Evolutionary conservation across 1,140 invertebrate genomes (phyloP).

Genomic region (Drosophila bipectinata): DNA sequence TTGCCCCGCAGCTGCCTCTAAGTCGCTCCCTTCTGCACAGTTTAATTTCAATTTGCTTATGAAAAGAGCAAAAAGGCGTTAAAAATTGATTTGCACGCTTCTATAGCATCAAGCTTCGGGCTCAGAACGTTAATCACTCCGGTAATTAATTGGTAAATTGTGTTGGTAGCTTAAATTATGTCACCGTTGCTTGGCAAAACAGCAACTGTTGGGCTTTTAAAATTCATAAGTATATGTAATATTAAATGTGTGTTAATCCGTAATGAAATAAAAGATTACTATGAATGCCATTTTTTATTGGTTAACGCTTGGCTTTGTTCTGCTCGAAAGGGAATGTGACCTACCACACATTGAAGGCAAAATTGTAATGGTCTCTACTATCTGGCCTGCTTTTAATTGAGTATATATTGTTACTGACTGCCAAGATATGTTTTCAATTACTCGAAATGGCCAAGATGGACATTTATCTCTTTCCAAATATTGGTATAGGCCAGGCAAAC

Average conservation of each 20-base stretch:
- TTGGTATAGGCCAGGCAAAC: constrained; percentile 10
- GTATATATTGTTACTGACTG: constrained; percentile 12
- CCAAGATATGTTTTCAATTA: constrained; percentile 26
- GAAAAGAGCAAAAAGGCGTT: constrained; percentile 62
- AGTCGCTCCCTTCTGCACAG: constrained; percentile 40
- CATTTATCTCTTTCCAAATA: constrained; percentile 27
- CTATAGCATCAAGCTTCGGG: constrained; percentile 21
- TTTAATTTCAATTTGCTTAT: constrained; percentile 66
- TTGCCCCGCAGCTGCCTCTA: not conserved
- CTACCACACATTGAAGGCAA: constrained; percentile 4
- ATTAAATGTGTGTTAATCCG: constrained; percentile 52
- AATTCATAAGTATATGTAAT: not conserved
- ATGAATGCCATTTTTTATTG: constrained; percentile 41
- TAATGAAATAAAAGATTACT: constrained; percentile 66
- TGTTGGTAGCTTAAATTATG: constrained; percentile 64
- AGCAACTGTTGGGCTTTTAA: constrained; percentile 3
- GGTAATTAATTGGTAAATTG: constrained; percentile 75
- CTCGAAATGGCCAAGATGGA: not conserved
- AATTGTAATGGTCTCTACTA: constrained; percentile 34
- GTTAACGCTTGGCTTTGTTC: not conserved
- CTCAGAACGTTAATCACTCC: constrained; percentile 58
- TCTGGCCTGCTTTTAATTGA: constrained; percentile 1
- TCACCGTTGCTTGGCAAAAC: constrained; percentile 11
- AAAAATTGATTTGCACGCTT: constrained; percentile 70
- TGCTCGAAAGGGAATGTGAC: not conserved